Evolutionary conservation across 2,888 invertebrate species (phyloP).

Genomic region (Xylota sylvarum): DNA sequence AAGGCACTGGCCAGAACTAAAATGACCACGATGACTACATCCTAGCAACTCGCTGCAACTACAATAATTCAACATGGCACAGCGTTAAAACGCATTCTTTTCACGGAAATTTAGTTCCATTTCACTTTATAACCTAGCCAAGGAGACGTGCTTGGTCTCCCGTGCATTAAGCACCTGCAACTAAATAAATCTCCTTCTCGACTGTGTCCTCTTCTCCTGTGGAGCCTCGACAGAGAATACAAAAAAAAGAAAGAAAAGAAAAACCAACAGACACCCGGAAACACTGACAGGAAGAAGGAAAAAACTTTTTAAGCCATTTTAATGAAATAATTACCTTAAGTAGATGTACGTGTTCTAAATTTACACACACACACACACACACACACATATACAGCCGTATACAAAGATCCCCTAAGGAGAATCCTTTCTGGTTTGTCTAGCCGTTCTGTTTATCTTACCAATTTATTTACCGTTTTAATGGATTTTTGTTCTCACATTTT

Average conservation of each 20-base stretch:
- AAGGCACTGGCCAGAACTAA: slow-evolving; percentile 1
- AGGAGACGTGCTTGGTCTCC: slow-evolving; percentile 66
- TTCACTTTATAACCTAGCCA: slow-evolving; percentile 60
- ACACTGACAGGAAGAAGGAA: slow-evolving; percentile 51
- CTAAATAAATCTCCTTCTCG: slow-evolving; percentile 68
- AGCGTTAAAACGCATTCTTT: slow-evolving; percentile 72
- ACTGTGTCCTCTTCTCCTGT: slow-evolving; percentile 39
- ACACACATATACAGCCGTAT: slow-evolving; percentile 6
- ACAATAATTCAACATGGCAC: slow-evolving; percentile 60
- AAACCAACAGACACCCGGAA: slow-evolving; percentile 66
- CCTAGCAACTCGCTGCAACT: slow-evolving; percentile 12
- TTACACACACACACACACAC: slow-evolving; percentile 41
- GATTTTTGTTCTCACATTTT: slow-evolving; percentile 52
- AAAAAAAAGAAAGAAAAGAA: not conserved
- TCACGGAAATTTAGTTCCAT: slow-evolving; percentile 73
- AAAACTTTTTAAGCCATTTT: slow-evolving; percentile 70
- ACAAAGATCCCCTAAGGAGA: slow-evolving; percentile 15
- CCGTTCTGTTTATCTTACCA: slow-evolving; percentile 63
- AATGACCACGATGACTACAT: slow-evolving; percentile 30
- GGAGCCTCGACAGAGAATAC: not conserved
- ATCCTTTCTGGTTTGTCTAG: slow-evolving; percentile 29
- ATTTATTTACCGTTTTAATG: slow-evolving; percentile 73
- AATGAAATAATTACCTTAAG: slow-evolving; percentile 77
- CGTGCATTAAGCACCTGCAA: slow-evolving; percentile 71
- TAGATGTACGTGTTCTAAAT: slow-evolving; percentile 74